phyloP scores from a whole-genome alignment of 2,888 invertebrate genomes.

The Eretmocerus hayati region DNA sequence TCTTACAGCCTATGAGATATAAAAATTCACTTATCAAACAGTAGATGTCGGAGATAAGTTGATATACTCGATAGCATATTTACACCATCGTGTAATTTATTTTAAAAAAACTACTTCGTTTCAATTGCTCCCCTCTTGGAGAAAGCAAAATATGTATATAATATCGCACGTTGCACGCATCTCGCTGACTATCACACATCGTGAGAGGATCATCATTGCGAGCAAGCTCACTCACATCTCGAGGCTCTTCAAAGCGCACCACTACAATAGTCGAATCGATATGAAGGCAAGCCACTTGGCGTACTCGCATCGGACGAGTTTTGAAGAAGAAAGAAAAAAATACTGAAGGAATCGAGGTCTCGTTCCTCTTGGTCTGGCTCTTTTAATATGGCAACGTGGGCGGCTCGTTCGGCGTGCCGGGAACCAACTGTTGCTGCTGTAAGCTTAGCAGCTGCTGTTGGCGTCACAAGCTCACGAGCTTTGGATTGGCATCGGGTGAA shows the following conservation, averaged over 20 bases:
- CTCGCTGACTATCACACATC: too few species aligned
- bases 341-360: background rate
- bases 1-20: constrained; percentile 21
- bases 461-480: constrained; percentile 77
- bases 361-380: too few species aligned
- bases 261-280: too few species aligned
- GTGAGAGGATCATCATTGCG: too few species aligned
- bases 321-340: background rate
- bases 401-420: background rate
- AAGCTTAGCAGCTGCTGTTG: constrained; percentile 12
- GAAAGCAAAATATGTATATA: background rate
- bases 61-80: too few species aligned
- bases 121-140: constrained; percentile 7
- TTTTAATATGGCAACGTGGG: background rate
- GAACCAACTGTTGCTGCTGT: background rate
- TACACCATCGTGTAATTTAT: too few species aligned
- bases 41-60: constrained; percentile 17
- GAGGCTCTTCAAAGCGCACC: too few species aligned
- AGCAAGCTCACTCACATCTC: too few species aligned
- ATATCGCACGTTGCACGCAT: too few species aligned
- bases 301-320: background rate
- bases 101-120: constrained; percentile 21
- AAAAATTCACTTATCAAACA: constrained; percentile 22
- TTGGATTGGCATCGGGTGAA: constrained; percentile 70
- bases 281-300: too few species aligned